phyloP scores from a whole-genome alignment of 2,888 invertebrate genomes.

The Trachelus stipa region DNA sequence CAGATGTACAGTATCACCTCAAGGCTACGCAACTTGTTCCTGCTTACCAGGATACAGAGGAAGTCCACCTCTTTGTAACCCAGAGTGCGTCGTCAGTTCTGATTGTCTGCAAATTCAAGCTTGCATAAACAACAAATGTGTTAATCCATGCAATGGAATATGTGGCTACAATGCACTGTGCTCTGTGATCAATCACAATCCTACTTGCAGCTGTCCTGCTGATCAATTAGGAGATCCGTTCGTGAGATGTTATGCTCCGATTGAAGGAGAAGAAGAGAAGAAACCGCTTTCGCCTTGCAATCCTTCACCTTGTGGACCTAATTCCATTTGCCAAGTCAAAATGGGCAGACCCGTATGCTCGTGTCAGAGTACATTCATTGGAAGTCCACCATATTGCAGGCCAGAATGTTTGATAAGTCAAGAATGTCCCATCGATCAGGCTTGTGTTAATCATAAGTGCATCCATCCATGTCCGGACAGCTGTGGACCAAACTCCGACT shows the following conservation, averaged over 20 bases:
- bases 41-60: slow-evolving; percentile 84
- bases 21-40: slow-evolving; percentile 70
- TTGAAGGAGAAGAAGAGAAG: slow-evolving; percentile 26
- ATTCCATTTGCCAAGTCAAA: slow-evolving; percentile 86
- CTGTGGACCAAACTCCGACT: slow-evolving; percentile 84
- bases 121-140: slow-evolving; percentile 83
- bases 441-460: slow-evolving; percentile 86
- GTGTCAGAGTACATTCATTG: slow-evolving; percentile 82
- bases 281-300: slow-evolving; percentile 63
- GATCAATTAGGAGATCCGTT: slow-evolving; percentile 87
- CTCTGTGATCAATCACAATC: slow-evolving; percentile 85
- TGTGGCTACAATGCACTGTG: slow-evolving; percentile 84
- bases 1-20: slow-evolving; percentile 37
- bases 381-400: slow-evolving; percentile 83
- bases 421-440: slow-evolving; percentile 82
- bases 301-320: slow-evolving; percentile 79
- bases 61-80: slow-evolving; percentile 84
- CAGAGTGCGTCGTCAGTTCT: slow-evolving; percentile 86
- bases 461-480: slow-evolving; percentile 81
- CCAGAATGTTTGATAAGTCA: slow-evolving; percentile 87
- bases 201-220: slow-evolving; percentile 83
- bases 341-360: slow-evolving; percentile 84
- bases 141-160: slow-evolving; percentile 86
- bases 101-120: slow-evolving; percentile 84
- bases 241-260: slow-evolving; percentile 71